Base-by-base conservation (phyloP, 2,888 invertebrate species). In the Perdita meconis region DNA sequence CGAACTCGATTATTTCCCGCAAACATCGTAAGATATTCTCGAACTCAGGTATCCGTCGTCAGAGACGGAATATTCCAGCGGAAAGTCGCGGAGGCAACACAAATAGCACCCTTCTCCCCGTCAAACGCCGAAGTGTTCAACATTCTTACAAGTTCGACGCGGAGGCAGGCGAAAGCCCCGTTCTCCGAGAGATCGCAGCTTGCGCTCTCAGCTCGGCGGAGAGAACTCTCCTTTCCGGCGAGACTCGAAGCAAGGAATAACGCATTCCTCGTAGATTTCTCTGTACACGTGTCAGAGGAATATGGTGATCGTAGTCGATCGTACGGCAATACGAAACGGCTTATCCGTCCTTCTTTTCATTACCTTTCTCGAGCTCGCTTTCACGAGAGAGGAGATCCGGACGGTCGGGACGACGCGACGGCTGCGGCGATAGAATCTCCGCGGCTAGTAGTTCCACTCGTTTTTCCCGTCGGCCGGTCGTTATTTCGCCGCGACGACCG, bases 341-440 rank as follows among this genome's bases (percentile, higher is more conserved):
- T 87, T 85, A 84, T 87, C 82, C 73, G 76, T 69, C 76, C 77
- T 57, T 81, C 85, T 78, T 84, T 87, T 89, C 87, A 88, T 88
- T 87, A 87, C 80, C 76, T 83, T n/a, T 85, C 84, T 61, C 77
- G 84, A 85, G 86, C 75, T 86, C 86, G 84, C 87, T 87, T 88
- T 87, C 83, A 81, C 74, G 80, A 78, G n/a, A n/a, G n/a, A n/a
- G 82, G 76, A 78, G 68, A 83, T 80, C 79, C 73, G 73, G 72
- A 78, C 76, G 67, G 65, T 60, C 74, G 56, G 26, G 74, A 69
- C 72, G 65, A 65, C 30, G 6, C 2, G 6, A 30, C 30, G 6
- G 30, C 30, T n/a, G n/a, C n/a, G n/a, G 60, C 82, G 77, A 83
- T 83, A 72, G 78, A 77, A 81, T 81, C 82, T 69, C 74, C 67